phyloP scores from a whole-genome alignment of 2,797 vertebrate genomes.

The Protonibea diacanthus region DNA sequence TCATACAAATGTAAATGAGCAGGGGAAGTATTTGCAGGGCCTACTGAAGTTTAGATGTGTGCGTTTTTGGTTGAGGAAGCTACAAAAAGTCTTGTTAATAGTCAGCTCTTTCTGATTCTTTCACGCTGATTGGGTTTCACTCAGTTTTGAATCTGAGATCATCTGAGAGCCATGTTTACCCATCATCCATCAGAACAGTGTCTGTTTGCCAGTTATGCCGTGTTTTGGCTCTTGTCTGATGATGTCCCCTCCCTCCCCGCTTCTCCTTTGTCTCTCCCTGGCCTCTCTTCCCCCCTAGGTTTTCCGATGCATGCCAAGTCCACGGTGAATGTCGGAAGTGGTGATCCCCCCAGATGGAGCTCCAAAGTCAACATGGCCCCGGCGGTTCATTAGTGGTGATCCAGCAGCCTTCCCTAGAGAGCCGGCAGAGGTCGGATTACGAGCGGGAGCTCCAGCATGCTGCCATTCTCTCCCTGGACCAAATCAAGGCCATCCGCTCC shows the following conservation, averaged over 20 bases:
- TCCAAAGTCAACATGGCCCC: slow-evolving; percentile 92
- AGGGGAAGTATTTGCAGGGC: slow-evolving; percentile 83
- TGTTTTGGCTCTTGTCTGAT: slow-evolving; percentile 66
- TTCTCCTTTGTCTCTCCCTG: slow-evolving; percentile 63
- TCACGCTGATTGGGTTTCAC: not conserved
- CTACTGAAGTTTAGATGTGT: slow-evolving; percentile 77
- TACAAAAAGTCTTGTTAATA: slow-evolving; percentile 83
- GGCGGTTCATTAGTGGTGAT: slow-evolving; percentile 91
- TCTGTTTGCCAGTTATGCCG: slow-evolving; percentile 51
- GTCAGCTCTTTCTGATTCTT: slow-evolving; percentile 70
- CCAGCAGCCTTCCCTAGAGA: slow-evolving; percentile 92
- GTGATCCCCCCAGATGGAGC: slow-evolving; percentile 96
- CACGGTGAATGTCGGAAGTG: slow-evolving; percentile 92
- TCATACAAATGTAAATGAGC: slow-evolving; percentile 88
- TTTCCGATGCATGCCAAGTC: slow-evolving; percentile 97
- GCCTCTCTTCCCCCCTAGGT: slow-evolving; percentile 79
- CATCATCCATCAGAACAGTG: slow-evolving; percentile 12
- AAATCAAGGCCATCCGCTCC: slow-evolving; percentile 96
- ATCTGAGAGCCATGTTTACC: not conserved
- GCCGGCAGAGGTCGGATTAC: slow-evolving; percentile 90
- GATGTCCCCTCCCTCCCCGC: slow-evolving; percentile 53
- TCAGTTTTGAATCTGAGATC: not conserved
- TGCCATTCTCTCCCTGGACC: slow-evolving; percentile 95
- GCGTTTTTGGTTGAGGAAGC: slow-evolving; percentile 68
- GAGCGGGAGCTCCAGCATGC: slow-evolving; percentile 90